These are phyloP conservation scores for Hippocampus comes DNA, from an alignment of 2,113 vertebrate species.

Conservation along the genomic window DNA sequence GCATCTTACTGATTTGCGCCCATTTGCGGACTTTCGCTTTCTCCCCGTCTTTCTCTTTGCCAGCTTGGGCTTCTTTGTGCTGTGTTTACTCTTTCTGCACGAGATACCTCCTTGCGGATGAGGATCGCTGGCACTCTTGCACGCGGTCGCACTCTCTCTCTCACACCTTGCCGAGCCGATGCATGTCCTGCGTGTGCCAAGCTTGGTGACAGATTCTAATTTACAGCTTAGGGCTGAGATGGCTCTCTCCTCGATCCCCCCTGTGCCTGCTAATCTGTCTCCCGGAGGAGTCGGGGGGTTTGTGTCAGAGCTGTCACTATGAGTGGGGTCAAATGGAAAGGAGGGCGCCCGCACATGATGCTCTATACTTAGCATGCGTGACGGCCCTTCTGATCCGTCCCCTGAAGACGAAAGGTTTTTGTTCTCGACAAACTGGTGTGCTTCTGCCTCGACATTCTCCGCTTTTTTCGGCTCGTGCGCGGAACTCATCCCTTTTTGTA, in stretches of 20 bases:
- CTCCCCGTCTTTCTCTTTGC: slow-evolving; percentile 61
- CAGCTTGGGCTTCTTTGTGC: slow-evolving; percentile 51
- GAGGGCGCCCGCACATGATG: slow-evolving; percentile 29
- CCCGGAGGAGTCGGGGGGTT: slow-evolving; percentile 67
- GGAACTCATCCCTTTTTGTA: slow-evolving; percentile 39
- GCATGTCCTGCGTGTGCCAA: slow-evolving; percentile 47
- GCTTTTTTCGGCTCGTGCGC: slow-evolving; percentile 33
- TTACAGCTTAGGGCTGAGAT: slow-evolving; percentile 75
- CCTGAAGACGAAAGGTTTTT: slow-evolving; percentile 45
- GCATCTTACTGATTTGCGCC: slow-evolving; percentile 60
- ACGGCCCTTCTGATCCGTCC: slow-evolving; percentile 50
- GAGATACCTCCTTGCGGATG: slow-evolving; percentile 35
- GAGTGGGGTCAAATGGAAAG: slow-evolving; percentile 52
- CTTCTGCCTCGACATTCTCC: slow-evolving; percentile 43
- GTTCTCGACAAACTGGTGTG: slow-evolving; percentile 55
- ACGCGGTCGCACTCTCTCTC: slow-evolving; percentile 44
- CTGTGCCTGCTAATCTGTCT: slow-evolving; percentile 66
- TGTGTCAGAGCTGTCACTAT: slow-evolving; percentile 61
- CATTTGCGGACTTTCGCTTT: slow-evolving; percentile 57
- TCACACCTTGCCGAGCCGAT: slow-evolving; percentile 62
- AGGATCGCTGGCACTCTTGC: slow-evolving; percentile 30
- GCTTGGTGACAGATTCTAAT: slow-evolving; percentile 67
- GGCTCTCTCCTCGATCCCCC: slow-evolving; percentile 61
- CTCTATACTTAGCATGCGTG: slow-evolving; percentile 32
- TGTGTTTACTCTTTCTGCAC: slow-evolving; percentile 40